phyloP scores from a whole-genome alignment of 2,888 invertebrate genomes.

The Agrotis puta region DNA sequence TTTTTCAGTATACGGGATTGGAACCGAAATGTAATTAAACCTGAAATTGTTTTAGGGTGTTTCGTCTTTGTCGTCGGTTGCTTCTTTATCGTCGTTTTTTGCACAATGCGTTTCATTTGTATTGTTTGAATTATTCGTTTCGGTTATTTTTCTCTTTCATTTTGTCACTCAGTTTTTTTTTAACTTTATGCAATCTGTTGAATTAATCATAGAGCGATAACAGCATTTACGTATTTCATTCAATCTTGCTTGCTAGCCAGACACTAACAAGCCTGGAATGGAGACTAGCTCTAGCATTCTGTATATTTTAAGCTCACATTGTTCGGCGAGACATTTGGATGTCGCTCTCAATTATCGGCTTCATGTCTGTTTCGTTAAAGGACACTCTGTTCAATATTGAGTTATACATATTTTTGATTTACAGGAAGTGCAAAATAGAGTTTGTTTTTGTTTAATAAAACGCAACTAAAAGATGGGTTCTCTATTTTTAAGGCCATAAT shows the following conservation, averaged over 20 bases:
- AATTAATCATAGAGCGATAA: neutral
- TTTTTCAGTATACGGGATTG: slow-evolving; percentile 9
- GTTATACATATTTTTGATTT: slow-evolving; percentile 8
- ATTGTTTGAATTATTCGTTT: no score
- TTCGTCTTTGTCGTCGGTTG: slow-evolving; percentile 16
- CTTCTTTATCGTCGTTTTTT: neutral
- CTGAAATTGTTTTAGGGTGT: slow-evolving; percentile 33
- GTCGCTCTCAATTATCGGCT: slow-evolving; percentile 24
- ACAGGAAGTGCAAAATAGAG: neutral
- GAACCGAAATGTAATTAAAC: slow-evolving; percentile 47
- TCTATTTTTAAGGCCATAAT: neutral
- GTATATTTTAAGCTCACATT: slow-evolving; percentile 30
- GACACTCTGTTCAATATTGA: slow-evolving; percentile 1
- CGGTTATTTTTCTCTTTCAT: neutral
- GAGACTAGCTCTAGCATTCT: slow-evolving; percentile 6
- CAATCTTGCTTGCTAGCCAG: slow-evolving; percentile 4
- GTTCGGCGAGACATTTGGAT: slow-evolving; percentile 1
- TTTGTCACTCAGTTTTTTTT: neutral
- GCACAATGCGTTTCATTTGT: neutral
- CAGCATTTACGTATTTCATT: neutral
- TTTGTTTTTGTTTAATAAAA: neutral
- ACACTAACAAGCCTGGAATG: slow-evolving; percentile 3
- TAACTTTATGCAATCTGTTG: no score
- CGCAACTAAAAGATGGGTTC: neutral
- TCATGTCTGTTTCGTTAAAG: neutral